These are phyloP conservation scores for Anoplius nigerrimus DNA, from an alignment of 2,888 invertebrate species.

Conservation along the genomic window DNA sequence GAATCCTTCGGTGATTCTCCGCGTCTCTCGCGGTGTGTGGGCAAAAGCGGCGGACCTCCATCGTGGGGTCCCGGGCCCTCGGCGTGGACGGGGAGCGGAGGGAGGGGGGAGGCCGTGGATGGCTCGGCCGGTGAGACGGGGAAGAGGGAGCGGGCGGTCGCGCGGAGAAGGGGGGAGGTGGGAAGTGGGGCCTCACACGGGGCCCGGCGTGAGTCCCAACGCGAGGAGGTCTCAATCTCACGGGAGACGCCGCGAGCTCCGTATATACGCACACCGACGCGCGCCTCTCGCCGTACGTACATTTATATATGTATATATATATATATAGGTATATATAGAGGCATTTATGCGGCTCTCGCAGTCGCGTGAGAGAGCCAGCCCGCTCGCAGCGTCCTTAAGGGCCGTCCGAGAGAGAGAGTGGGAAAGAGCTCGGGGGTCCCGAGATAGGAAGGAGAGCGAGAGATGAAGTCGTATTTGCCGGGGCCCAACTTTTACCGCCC, in stretches of 20 bases:
- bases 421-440: too few relatives aligned
- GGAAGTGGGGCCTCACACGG: slow-evolving; percentile 59
- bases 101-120: slow-evolving; percentile 30
- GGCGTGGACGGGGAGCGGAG: not conserved
- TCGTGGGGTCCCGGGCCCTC: slow-evolving; percentile 47
- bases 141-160: slow-evolving; percentile 22
- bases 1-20: slow-evolving; percentile 46
- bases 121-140: slow-evolving; percentile 10
- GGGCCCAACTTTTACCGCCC: slow-evolving; percentile 62
- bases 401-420: slow-evolving; percentile 23
- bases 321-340: too few relatives aligned
- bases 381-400: too few relatives aligned
- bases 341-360: not conserved
- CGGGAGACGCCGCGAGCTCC: slow-evolving; percentile 58
- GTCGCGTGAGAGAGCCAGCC: not conserved
- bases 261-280: slow-evolving; percentile 25
- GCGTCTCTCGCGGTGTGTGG: slow-evolving; percentile 59
- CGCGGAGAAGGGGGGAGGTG: slow-evolving; percentile 20
- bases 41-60: slow-evolving; percentile 58
- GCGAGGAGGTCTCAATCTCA: slow-evolving; percentile 70
- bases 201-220: slow-evolving; percentile 65
- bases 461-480: slow-evolving; percentile 44
- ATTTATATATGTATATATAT: too few relatives aligned
- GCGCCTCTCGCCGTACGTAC: not conserved
- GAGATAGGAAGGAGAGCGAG: slow-evolving; percentile 28